Evolutionary conservation across 2,888 invertebrate species (phyloP), one percentile per base, ranked within the genome.

Genomic region (Chironomus riparius): DNA sequence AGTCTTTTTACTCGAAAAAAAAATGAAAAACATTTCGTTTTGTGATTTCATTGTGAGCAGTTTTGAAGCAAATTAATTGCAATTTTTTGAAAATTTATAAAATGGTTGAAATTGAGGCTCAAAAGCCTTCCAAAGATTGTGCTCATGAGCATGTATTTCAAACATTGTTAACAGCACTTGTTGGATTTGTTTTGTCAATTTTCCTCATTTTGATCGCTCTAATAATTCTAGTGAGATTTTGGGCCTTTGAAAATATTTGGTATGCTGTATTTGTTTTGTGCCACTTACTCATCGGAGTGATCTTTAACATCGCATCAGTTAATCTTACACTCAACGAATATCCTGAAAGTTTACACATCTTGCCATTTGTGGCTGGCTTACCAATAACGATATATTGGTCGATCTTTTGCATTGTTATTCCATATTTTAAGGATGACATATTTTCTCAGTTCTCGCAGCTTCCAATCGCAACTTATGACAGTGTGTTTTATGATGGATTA

Each of bases 231-330:
- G 68, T 68, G 1, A 24, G 74, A 68, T 74, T 74, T 18, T 74
- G 62, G 28, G 22, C 68, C 5, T 74, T 74, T 38, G 74, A 74
- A 28, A 65, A 68, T 18, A 65, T 74, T 47, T 48, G 65, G 5
- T 74, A 74, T n/a, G 68, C 47, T 2, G 3, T 47, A 10, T 74
- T 74, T 22, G 18, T 74, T 5, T 0, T 74, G 12, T 74, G 21
- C 18, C 18, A 47, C n/a, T 22, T 74, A 6, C 13, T 47, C 13
- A 47, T 68, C 18, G 74, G 74, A 68, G 61, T 74, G 6, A 68
- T 74, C 6, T 47, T 74, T 18, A 74, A 74, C 15, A 68, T 74
- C 4, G 47, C 74, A 48, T 68, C 65, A n/a, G n/a, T 74, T 4
- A 74, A 74, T 68, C 22, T 74, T 12, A 24, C 62, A 0, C 68